Base-by-base conservation (phyloP, 2,797 vertebrate genomes). In the Todus mexicanus region DNA sequence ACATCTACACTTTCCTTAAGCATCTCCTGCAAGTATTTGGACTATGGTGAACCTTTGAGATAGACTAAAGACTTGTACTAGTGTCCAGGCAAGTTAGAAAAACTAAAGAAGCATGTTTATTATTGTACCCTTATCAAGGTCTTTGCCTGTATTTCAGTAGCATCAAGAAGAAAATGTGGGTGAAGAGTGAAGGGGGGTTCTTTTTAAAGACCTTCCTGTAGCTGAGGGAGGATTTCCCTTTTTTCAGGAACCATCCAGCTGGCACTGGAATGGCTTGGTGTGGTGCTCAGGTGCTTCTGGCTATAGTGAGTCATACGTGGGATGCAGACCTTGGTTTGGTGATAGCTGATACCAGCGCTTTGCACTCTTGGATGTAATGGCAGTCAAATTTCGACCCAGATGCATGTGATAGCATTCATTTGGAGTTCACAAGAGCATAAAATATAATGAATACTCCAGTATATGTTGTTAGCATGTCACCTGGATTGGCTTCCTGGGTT, bases 311-410 rank as follows among this genome's bases (percentile, higher is more conserved):
- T 85, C 84, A 80, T 37, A 25, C 0, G 1, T 86, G 33, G 47
- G 77, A 56, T 57, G 20, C 57, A 90, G 86, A 51, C 64, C 22
- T 59, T 33, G 42, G 66, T 71, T 87, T 1, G 1, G 65, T 78
- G 92, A 66, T 87, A 89, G 69, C 68, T 88, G 92, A 61, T 94
- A 91, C 12, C 33, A 35, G 45, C 15, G 83, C 75, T 80, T 73
- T 77, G 57, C 26, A 19, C 79, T 91, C 63, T 22, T 75, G 70
- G 22, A 33, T 81, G 76, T 83, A 87, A 83, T 92, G 84, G 23
- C 66, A 95, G 87, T 91, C 91, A 91, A 87, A 95, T 95, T 89
- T 80, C 86, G 92, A 91, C 96, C 89, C 87, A 92, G 94, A 94
- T 95, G 47, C 94, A 94, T 92, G 81, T 56, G 91, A 92, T 85